Percentiles rank a stretch among this genome's conserved stretches.
phyloP scores from a whole-genome alignment of 1,140 invertebrate species.

The Apocrypta bakeri region DNA sequence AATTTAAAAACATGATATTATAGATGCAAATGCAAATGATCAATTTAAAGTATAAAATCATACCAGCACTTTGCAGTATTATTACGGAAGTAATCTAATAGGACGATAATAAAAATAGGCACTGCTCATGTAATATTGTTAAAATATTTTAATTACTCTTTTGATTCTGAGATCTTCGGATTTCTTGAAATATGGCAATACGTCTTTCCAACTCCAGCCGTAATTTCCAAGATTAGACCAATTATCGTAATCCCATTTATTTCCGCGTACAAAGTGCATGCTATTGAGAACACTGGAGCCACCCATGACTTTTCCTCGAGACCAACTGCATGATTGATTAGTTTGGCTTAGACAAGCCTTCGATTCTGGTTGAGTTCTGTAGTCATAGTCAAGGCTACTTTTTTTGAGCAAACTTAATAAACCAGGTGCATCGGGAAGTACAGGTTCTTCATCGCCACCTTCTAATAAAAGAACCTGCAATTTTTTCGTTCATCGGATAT shows the following conservation, averaged over 20 bases:
- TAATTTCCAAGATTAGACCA: conserved; percentile 72
- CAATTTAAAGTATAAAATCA: too few relatives aligned
- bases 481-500: neutral
- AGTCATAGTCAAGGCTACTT: conserved; percentile 25
- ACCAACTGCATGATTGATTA: neutral
- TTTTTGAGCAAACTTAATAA: conserved; percentile 41
- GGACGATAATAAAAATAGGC: too few relatives aligned
- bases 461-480: conserved; percentile 35
- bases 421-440: conserved; percentile 19
- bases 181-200: conserved; percentile 76
- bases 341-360: neutral
- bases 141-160: neutral
- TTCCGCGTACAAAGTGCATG: conserved; percentile 21
- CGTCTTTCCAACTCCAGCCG: conserved; percentile 78
- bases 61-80: neutral
- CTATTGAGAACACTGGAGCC: conserved; percentile 31
- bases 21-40: too few relatives aligned
- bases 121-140: too few relatives aligned
- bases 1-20: too few relatives aligned
- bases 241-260: conserved; percentile 36
- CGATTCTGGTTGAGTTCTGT: conserved; percentile 26
- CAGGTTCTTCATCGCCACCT: conserved; percentile 41
- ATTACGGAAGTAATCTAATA: neutral
- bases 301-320: conserved; percentile 40
- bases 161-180: conserved; percentile 61